Base-by-base conservation (phyloP, 1,140 invertebrate genomes). In the Agrypnia vestita region DNA sequence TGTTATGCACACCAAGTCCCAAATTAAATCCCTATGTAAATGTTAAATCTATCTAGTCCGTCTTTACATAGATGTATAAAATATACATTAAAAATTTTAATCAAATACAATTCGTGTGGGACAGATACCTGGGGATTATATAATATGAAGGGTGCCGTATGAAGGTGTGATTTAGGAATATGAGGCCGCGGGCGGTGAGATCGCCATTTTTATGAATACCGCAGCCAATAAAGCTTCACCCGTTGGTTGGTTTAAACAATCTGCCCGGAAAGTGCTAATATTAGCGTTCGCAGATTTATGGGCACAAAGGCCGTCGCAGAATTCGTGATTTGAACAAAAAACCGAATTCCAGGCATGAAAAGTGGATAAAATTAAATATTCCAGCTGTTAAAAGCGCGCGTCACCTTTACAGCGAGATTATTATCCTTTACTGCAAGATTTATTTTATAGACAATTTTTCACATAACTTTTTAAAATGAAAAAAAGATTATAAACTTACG, bases 321-420 rank as follows among this genome's bases (percentile, higher is more conserved):
- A 64, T 43, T 64, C 61, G 61, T 64, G 61, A 64, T 64, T 64
- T 64, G 61, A 64, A 64, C 61, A 64, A 64, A 64, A 64, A 25
- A 35, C 19, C 61, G 35, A 13, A 64, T 64, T 43, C 61, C 9
- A 64, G 19, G 35, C 12, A 64, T 64, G 61, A 64, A 64, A 64
- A 64, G 4, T 4, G 61, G 35, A 64, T 64, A 9, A 64, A 64
- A 64, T 64, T 35, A 64, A 25, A 64, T 64, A 64, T 64, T 64
- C 19, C 61, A 8, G 8, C 19, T n/a, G 9, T 8, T 21, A 15
- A 21, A 59, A 1, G 15, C 15, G 21, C 55, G 7, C 55, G 4
- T 19, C 17, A 59, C 55, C 55, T 19, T 59, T 8, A 17, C 15
- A 59, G 17, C 55, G 3, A 17, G 17, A 15, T 59, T 12, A 59